These are phyloP conservation scores for Zophobas morio DNA, from an alignment of 1,140 invertebrate species.

Conservation along the genomic window DNA sequence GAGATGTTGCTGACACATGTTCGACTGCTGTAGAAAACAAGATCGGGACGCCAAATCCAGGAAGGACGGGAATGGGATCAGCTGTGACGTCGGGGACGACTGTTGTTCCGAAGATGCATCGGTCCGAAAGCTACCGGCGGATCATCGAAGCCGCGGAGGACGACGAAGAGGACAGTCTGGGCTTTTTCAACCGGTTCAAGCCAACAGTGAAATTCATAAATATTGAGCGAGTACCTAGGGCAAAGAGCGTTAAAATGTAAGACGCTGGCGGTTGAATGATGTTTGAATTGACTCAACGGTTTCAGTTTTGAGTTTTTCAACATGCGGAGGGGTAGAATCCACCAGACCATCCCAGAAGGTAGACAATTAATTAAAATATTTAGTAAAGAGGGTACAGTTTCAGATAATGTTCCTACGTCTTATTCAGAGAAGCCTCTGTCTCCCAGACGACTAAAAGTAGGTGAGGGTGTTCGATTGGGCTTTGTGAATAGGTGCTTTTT, in stretches of 20 bases:
- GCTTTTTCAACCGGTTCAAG: slow-evolving; percentile 72
- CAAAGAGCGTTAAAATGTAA: slow-evolving; percentile 65
- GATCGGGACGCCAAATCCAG: slow-evolving; percentile 42
- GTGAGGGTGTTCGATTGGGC: slow-evolving; percentile 16
- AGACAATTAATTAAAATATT: slow-evolving; percentile 65
- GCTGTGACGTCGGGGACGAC: slow-evolving; percentile 58
- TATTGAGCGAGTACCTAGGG: slow-evolving; percentile 64
- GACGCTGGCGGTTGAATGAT: neutral
- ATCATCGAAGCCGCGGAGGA: slow-evolving; percentile 67
- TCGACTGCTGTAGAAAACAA: slow-evolving; percentile 69
- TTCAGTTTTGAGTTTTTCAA: slow-evolving; percentile 70
- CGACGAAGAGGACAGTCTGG: slow-evolving; percentile 67
- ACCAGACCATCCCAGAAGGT: slow-evolving; percentile 66
- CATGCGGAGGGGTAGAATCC: slow-evolving; percentile 67
- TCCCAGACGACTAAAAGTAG: slow-evolving; percentile 70
- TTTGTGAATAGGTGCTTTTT: slow-evolving; percentile 47
- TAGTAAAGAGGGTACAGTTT: slow-evolving; percentile 59
- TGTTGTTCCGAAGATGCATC: slow-evolving; percentile 70
- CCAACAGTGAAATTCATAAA: slow-evolving; percentile 67
- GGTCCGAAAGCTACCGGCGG: slow-evolving; percentile 71
- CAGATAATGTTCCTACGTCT: slow-evolving; percentile 62
- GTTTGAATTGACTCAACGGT: slow-evolving; percentile 26
- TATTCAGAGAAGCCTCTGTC: slow-evolving; percentile 66
- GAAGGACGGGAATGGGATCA: slow-evolving; percentile 57
- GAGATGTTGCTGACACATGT: slow-evolving; percentile 75